phyloP scores from a whole-genome alignment of 64 coral and sea anemone genomes.

The Porites australiensis region DNA sequence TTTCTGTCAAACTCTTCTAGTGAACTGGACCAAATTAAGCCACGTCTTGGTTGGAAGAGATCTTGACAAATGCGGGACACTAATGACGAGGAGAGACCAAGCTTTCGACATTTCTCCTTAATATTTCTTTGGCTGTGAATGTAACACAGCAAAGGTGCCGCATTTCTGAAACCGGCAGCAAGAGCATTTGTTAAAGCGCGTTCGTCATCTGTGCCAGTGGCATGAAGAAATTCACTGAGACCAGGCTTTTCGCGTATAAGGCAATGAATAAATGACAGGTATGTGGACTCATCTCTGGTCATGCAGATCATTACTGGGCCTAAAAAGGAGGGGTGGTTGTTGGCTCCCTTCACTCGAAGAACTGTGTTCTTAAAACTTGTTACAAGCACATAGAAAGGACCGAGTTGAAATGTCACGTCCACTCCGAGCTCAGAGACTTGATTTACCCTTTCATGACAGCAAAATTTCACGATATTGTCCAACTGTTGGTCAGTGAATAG shows the following conservation, averaged over 20 bases:
- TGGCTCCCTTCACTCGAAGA: constrained; percentile 34
- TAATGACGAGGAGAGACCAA: constrained; percentile 12
- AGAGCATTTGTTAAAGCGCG: constrained; percentile 35
- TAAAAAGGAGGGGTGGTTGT: constrained; percentile 17
- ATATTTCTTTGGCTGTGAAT: constrained; percentile 65
- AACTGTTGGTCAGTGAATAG: constrained; percentile 65
- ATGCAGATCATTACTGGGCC: constrained; percentile 70
- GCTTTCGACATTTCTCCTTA: constrained; percentile 17
- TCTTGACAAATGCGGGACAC: constrained; percentile 26
- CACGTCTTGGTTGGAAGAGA: background rate
- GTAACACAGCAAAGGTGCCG: constrained; percentile 57
- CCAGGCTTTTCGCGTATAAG: constrained; percentile 35
- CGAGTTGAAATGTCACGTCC: constrained; percentile 71
- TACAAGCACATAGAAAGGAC: constrained; percentile 77
- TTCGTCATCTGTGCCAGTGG: constrained; percentile 56
- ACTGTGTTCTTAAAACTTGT: constrained; percentile 67
- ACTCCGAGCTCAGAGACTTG: constrained; percentile 69
- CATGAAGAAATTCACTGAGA: constrained; percentile 23
- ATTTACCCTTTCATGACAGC: constrained; percentile 44
- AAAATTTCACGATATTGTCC: constrained; percentile 66
- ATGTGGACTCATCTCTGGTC: constrained; percentile 44
- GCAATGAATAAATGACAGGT: constrained; percentile 62
- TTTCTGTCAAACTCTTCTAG: constrained; percentile 19
- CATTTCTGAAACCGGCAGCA: constrained; percentile 21
- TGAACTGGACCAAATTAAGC: constrained; percentile 26